These are phyloP conservation scores for Phorcus lineatus DNA, from an alignment of 2,888 invertebrate genomes.

Conservation along the genomic window DNA sequence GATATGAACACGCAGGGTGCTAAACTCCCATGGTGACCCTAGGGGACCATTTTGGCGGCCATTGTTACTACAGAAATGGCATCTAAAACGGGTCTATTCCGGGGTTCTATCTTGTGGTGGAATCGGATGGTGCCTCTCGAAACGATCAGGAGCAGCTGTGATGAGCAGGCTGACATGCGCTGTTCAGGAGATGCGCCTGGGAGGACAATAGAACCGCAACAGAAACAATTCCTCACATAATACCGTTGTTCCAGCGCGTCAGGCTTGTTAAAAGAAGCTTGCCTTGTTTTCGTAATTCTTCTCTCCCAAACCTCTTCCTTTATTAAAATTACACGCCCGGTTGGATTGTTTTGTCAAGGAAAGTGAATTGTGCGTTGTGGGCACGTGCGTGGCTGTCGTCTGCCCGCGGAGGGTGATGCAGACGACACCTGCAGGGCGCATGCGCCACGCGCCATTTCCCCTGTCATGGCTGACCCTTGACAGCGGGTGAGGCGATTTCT, in stretches of 20 bases:
- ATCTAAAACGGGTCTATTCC: slow-evolving; percentile 10
- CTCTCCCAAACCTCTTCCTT: slow-evolving; percentile 12
- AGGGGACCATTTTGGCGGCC: not conserved
- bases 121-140: slow-evolving; percentile 5
- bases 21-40: slow-evolving; percentile 1
- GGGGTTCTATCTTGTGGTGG: not conserved
- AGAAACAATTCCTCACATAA: slow-evolving; percentile 1
- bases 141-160: slow-evolving; percentile 8
- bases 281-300: not conserved
- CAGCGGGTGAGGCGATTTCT: not conserved
- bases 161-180: not conserved
- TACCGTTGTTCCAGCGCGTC: not conserved
- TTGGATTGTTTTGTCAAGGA: slow-evolving; percentile 14
- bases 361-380: slow-evolving; percentile 20
- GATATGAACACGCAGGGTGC: slow-evolving; percentile 21
- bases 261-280: not conserved
- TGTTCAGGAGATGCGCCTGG: not conserved
- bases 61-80: slow-evolving; percentile 17
- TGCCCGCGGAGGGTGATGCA: slow-evolving; percentile 9
- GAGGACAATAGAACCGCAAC: slow-evolving; percentile 9
- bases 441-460: slow-evolving; percentile 23
- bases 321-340: slow-evolving; percentile 23
- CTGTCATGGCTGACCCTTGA: slow-evolving; percentile 18
- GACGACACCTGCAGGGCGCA: slow-evolving; percentile 23
- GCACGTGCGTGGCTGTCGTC: slow-evolving; percentile 15